Percentiles rank a stretch among this genome's conserved stretches.
Conservation (phyloP, 1,140 invertebrate species). For the Anastatus disparis region DNA sequence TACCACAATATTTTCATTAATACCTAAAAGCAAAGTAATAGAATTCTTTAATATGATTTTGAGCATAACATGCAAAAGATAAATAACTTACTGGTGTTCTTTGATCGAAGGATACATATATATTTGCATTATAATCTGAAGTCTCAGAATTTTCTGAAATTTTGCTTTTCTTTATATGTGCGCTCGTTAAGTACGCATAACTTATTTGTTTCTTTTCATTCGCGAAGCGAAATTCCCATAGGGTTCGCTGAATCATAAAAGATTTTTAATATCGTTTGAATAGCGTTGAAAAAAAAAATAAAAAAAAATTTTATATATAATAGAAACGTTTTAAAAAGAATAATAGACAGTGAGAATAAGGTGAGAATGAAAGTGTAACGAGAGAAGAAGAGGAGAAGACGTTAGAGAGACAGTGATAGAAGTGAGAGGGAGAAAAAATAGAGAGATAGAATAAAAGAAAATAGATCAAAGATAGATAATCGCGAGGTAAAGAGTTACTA, state of each 20-base stretch:
- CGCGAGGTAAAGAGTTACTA: constrained; percentile 24
- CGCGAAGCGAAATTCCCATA: neutral
- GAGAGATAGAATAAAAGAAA: constrained; percentile 35
- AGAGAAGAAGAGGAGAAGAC: constrained; percentile 33
- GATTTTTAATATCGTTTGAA: constrained; percentile 42
- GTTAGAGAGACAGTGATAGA: constrained; percentile 52
- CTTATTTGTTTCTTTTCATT: neutral
- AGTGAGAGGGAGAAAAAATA: constrained; percentile 42
- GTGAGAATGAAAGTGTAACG: constrained; percentile 33
- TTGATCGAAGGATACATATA: too few species aligned
- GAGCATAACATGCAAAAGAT: too few species aligned
- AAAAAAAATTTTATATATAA: constrained; percentile 47
- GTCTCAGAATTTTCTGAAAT: too few species aligned
- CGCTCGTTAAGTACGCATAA: neutral
- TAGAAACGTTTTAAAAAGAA: constrained; percentile 19
- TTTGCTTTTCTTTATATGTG: too few species aligned
- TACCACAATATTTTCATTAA: neutral
- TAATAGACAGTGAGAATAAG: constrained; percentile 24
- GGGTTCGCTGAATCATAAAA: constrained; percentile 2
- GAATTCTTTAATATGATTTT: too few species aligned
- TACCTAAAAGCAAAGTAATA: too few species aligned
- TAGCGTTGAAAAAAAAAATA: constrained; percentile 55
- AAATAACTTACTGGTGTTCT: too few species aligned
- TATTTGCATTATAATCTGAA: too few species aligned
- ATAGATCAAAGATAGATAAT: constrained; percentile 33